Evolutionary conservation across 2,797 vertebrate species (phyloP).

Genomic region (Chaetodon trifasciatus): DNA sequence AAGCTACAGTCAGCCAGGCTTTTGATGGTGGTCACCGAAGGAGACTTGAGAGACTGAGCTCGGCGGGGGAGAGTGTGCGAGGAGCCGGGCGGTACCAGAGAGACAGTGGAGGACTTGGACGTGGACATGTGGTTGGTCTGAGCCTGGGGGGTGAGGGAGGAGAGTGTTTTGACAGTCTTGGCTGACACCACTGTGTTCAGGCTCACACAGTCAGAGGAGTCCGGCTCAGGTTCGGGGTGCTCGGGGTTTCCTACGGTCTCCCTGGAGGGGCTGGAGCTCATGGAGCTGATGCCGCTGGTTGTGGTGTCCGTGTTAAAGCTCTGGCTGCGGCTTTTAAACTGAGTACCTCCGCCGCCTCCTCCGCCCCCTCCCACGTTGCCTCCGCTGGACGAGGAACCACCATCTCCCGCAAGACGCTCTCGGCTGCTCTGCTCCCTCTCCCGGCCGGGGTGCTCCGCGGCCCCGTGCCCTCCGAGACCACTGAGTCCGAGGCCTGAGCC

Average conservation of each 20-base stretch:
- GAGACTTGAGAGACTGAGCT: conserved; percentile 97
- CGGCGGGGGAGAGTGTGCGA: conserved; percentile 97
- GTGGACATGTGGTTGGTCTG: conserved; percentile 92
- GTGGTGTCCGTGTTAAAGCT: conserved; percentile 99
- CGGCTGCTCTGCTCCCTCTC: conserved; percentile 93
- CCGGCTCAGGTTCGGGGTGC: conserved; percentile 84
- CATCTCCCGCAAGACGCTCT: conserved; percentile 91
- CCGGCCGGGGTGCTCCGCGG: conserved; percentile 83
- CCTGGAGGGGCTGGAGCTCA: conserved; percentile 98
- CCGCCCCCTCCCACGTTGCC: conserved; percentile 84
- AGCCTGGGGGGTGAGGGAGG: conserved; percentile 88
- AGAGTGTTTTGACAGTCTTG: conserved; percentile 92
- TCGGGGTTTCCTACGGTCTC: conserved; percentile 94
- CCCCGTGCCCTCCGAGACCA: conserved; percentile 80
- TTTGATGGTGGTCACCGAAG: conserved; percentile 94
- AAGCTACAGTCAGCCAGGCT: conserved; percentile 97
- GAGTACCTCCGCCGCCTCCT: conserved; percentile 84
- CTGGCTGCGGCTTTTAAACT: conserved; percentile 98
- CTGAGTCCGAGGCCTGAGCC: conserved; percentile 83
- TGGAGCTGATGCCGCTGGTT: conserved; percentile 98
- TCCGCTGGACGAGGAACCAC: conserved; percentile 82
- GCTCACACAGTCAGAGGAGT: conserved; percentile 96
- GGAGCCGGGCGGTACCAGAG: conserved; percentile 94
- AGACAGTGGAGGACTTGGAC: conserved; percentile 93
- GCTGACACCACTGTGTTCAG: conserved; percentile 97